Evolutionary conservation across 2,888 invertebrate genomes (phyloP).

Genomic region (Creontiades dilutus): DNA sequence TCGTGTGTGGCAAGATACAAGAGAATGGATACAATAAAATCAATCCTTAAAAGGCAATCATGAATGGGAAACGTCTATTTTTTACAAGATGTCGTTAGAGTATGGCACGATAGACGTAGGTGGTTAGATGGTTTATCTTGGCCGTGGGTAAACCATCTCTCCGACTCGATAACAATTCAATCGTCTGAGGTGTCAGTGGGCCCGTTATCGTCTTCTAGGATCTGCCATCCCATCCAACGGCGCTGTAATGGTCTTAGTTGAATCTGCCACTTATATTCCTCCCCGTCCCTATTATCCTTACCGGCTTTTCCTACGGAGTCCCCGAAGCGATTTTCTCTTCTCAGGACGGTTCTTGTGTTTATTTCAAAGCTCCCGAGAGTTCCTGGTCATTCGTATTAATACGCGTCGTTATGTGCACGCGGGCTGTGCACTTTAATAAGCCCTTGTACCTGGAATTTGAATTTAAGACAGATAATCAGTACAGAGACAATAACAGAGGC

Average conservation of each 20-base stretch:
- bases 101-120: neutral
- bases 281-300: conserved; percentile 11
- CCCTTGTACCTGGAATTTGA: too few species aligned
- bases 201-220: conserved; percentile 6
- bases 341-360: neutral
- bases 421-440: too few species aligned
- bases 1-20: too few species aligned
- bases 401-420: too few species aligned
- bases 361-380: neutral
- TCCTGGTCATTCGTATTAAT: too few species aligned
- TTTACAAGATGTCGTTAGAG: neutral
- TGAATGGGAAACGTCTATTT: neutral
- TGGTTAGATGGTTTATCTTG: conserved; percentile 12
- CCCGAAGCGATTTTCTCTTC: neutral
- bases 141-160: neutral
- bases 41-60: too few species aligned
- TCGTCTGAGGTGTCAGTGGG: neutral
- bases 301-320: neutral
- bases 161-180: conserved; percentile 34
- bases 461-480: too few species aligned
- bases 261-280: conserved; percentile 32
- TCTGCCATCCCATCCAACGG: conserved; percentile 32
- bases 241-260: conserved; percentile 32
- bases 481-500: too few species aligned
- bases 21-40: too few species aligned